Evolutionary conservation across 2,888 invertebrate genomes (phyloP), one percentile per base, ranked within the genome.

Genomic region (Kryphioiulus occultus): DNA sequence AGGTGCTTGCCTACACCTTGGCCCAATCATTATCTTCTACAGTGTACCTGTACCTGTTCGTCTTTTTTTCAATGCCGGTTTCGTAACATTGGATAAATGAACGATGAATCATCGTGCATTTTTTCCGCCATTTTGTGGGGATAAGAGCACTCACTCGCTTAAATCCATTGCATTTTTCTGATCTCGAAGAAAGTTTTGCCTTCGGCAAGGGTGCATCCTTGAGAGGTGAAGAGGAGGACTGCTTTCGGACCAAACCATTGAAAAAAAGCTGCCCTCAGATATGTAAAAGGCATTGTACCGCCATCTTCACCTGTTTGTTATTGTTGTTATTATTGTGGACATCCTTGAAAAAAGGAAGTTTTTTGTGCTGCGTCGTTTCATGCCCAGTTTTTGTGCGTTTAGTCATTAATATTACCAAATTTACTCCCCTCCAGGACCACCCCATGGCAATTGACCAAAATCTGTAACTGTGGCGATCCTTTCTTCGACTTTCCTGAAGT

Each of bases 131-230:
- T 84, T 84, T 84, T 32, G 26, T 9, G 68, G 26, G 68, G 9
- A 68, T 22, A 68, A 26, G 68, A 47, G 26, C 68, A 68, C 68
- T 68, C 68, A 26, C 26, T 68, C 68, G 26, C 68, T 12, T 59
- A 68, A 68, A 30, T 68, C 68, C 68, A 26, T 26, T 0, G 68
- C 68, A 15, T 68, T 26, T 68, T 68, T 68, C 68, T 68, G 68
- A 26, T 68, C 68, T 68, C 26, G 42, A 84, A 42, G 84, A 84
- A 84, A 42, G 84, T 35, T 35, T 84, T 35, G 35, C 84, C 84
- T 42, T 84, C 84, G 84, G 84, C 84, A 84, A 42, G 84, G 84
- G 84, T 84, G 84, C 42, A 84, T 42, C 84, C 84, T 84, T 84
- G 84, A 84, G 35, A 84, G 42, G 84, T 84, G 84, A 84, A 35